phyloP scores from a whole-genome alignment of 2,797 vertebrate species.

The Peromyscus eremicus region DNA sequence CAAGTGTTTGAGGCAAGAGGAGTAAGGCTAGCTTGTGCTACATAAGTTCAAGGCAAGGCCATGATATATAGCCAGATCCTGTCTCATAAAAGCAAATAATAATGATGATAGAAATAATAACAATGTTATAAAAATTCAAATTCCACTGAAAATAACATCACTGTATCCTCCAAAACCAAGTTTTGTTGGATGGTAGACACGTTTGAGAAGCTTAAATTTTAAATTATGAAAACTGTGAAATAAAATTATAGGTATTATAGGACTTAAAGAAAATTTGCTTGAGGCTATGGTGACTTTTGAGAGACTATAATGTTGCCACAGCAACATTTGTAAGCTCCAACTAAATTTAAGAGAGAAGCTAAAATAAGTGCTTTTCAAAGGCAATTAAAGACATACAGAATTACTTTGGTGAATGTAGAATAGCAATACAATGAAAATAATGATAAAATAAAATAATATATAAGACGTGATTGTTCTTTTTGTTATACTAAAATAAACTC shows the following conservation, averaged over 20 bases:
- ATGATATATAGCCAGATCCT: too few species aligned
- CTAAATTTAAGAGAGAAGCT: slow-evolving; percentile 61
- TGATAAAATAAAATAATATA: slow-evolving; percentile 34
- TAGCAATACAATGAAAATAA: slow-evolving; percentile 40
- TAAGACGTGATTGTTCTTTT: slow-evolving; percentile 30
- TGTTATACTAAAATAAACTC: slow-evolving; percentile 46
- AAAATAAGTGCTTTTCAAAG: slow-evolving; percentile 53
- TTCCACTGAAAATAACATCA: background rate
- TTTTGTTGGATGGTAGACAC: background rate
- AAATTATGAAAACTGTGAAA: slow-evolving; percentile 47
- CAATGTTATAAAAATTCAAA: background rate
- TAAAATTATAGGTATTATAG: background rate
- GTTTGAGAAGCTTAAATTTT: background rate
- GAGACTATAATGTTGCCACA: slow-evolving; percentile 49
- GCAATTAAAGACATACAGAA: slow-evolving; percentile 59
- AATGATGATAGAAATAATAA: background rate
- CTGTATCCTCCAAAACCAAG: slow-evolving; percentile 26
- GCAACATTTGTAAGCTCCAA: slow-evolving; percentile 44
- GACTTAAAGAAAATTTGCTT: slow-evolving; percentile 36
- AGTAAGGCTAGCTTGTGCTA: background rate
- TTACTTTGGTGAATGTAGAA: slow-evolving; percentile 38
- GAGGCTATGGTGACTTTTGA: slow-evolving; percentile 1
- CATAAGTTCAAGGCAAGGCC: background rate
- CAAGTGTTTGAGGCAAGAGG: background rate
- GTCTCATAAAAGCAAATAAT: background rate